phyloP scores from a whole-genome alignment of 2,797 vertebrate species.

The Columba guinea region DNA sequence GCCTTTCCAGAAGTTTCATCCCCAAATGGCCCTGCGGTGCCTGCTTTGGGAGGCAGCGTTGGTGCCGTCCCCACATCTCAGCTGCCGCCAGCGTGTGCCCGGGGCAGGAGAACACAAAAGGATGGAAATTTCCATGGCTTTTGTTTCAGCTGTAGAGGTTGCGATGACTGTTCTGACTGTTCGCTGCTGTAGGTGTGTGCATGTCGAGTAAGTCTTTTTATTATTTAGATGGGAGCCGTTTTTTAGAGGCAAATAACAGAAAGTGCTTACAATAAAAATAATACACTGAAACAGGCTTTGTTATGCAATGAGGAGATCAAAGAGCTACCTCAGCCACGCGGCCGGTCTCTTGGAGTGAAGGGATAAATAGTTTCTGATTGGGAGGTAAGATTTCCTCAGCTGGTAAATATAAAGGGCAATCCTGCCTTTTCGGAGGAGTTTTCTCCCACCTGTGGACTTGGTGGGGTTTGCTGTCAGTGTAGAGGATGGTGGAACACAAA shows the following conservation, averaged over 20 bases:
- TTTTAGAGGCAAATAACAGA: conserved; percentile 67
- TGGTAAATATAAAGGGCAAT: not conserved
- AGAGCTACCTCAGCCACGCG: conserved; percentile 21
- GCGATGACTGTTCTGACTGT: conserved; percentile 11
- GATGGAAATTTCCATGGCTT: conserved; percentile 62
- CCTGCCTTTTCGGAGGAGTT: not conserved
- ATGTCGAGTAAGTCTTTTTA: not conserved
- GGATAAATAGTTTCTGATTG: not conserved
- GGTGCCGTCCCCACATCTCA: not conserved
- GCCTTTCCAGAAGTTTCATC: conserved; percentile 9
- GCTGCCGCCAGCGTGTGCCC: not conserved
- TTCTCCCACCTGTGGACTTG: not conserved
- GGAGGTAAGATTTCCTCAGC: conserved; percentile 11
- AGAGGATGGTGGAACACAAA: not conserved
- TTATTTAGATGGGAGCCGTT: conserved; percentile 49
- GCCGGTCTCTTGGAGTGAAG: not conserved
- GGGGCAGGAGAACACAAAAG: conserved; percentile 26
- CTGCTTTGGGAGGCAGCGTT: not conserved
- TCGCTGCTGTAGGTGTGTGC: conserved; percentile 44
- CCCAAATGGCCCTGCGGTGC: not conserved
- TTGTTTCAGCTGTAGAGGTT: conserved; percentile 61
- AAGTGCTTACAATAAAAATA: conserved; percentile 61
- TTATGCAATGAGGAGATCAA: conserved; percentile 56
- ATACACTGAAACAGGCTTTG: conserved; percentile 49
- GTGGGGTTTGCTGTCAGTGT: not conserved